Evolutionary conservation across 2,797 vertebrate genomes (phyloP), one percentile per base, ranked within the genome.

Genomic region (Myoxocephalus aenaeus): DNA sequence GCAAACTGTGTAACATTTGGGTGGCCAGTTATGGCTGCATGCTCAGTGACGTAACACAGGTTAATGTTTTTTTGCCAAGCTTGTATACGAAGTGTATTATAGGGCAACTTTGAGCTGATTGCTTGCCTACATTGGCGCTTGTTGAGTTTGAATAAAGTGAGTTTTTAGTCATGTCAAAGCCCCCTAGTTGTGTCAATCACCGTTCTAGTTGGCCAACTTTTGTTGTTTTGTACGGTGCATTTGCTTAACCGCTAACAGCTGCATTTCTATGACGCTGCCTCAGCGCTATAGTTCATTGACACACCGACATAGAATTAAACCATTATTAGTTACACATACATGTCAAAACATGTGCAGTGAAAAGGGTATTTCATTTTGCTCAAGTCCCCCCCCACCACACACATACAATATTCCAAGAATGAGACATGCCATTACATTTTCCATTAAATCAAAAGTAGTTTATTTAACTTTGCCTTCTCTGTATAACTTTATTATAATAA

Each of bases 401-500:
- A n/a, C n/a, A n/a, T n/a, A n/a, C 38, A 65, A 40, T 20, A 57
- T 61, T 58, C 13, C 36, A 61, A 92, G 36, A 84, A 92, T 18
- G 71, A 85, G 71, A 90, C 87, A 32, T 62, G 63, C 54, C n/a
- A 77, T 51, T 70, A 79, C 34, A 76, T 59, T 85, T 92, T 95
- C 93, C 93, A 95, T 95, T 96, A 95, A 96, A 96, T 96, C 95
- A 96, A 96, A 96, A 95, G 94, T 95, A 94, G 94, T 96, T 96
- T 96, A 96, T 96, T 96, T 94, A 94, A 95, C 90, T 94, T 96
- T 95, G 94, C 94, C 94, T 95, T 95, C 90, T 96, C 93, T 96
- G 93, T 96, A 95, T 95, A 95, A 93, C 93, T 94, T 95, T 96
- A 95, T 96, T 95, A 96, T 95, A 95, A 95, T 96, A 96, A 96